phyloP scores from a whole-genome alignment of 1,140 invertebrate genomes.

The Euglossa dilemma region DNA sequence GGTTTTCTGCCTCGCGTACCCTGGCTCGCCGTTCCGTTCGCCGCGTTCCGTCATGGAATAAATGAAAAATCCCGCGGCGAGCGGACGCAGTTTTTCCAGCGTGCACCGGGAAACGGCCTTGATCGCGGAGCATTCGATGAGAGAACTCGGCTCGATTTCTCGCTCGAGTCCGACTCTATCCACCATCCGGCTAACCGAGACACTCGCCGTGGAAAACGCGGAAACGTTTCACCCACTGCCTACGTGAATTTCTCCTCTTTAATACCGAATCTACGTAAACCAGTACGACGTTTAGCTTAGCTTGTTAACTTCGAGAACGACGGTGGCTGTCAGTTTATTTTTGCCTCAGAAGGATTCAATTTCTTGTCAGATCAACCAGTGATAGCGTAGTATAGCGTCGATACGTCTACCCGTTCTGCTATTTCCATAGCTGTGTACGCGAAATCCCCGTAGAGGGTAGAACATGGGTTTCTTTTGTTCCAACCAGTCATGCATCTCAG shows the following conservation, averaged over 20 bases:
- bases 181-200: not conserved
- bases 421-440: too few relatives aligned
- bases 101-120: not conserved
- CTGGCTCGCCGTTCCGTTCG: not conserved
- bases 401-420: too few relatives aligned
- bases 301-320: too few relatives aligned
- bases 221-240: slow-evolving; percentile 4
- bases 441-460: too few relatives aligned
- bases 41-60: slow-evolving; percentile 1
- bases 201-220: not conserved
- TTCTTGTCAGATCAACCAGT: too few relatives aligned
- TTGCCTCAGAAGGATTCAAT: too few relatives aligned
- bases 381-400: too few relatives aligned
- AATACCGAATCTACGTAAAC: not conserved
- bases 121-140: not conserved
- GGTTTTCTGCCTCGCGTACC: slow-evolving; percentile 19
- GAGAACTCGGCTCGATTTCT: not conserved
- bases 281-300: not conserved
- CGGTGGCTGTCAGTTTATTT: too few relatives aligned
- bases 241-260: slow-evolving; percentile 30
- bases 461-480: too few relatives aligned
- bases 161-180: not conserved
- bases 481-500: too few relatives aligned
- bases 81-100: slow-evolving; percentile 20
- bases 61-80: slow-evolving; percentile 25